Evolutionary conservation across 2,113 vertebrate genomes (phyloP), one percentile per base, ranked within the genome.

Genomic region (Hippocampus zosterae): DNA sequence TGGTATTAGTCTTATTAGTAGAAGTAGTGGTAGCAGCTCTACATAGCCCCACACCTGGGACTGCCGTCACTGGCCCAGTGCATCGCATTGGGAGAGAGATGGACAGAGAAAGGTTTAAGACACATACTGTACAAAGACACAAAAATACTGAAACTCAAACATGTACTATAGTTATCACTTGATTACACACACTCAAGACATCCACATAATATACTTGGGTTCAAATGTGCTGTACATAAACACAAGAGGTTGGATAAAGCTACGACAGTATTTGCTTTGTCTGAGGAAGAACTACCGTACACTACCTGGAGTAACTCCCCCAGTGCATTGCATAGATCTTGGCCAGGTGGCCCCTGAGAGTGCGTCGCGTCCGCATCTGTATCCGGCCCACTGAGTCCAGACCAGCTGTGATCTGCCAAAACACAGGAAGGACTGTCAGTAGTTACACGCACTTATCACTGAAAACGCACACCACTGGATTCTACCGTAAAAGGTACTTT

Each of bases 291-390:
- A 48, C 12, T 27, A 71, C n/a, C n/a, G n/a, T n/a, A n/a, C 65
- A 19, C 21, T 85, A 99, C 97, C 97, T 98, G 63, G 97, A 99
- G 85, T 99, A 95, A 0, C 93, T 95, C 60, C 96, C 96, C 96
- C 96, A 99, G 76, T 99, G 96, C 97, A 99, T 99, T 87, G 97
- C 97, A 68, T 99, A 98, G 90, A 99, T 99, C 90, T 99, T 99
- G 84, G 97, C 97, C 64, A 99, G 92, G 88, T 99, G 97, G 72
- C 97, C 97, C 78, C 97, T 87, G 81, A 99, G 92, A 0, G 96
- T 98, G 67, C 97, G 96, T 66, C 97, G 90, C 0, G 97, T 99
- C 76, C 96, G 94, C 96, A 98, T 97, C 72, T 99, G 97, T 88
- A 98, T 97, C 73, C 96, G 94, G 46, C 96, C 96, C 90, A 98